These are phyloP conservation scores for Strigamia maritima DNA, from an alignment of 2,888 invertebrate genomes.

Conservation along the genomic window DNA sequence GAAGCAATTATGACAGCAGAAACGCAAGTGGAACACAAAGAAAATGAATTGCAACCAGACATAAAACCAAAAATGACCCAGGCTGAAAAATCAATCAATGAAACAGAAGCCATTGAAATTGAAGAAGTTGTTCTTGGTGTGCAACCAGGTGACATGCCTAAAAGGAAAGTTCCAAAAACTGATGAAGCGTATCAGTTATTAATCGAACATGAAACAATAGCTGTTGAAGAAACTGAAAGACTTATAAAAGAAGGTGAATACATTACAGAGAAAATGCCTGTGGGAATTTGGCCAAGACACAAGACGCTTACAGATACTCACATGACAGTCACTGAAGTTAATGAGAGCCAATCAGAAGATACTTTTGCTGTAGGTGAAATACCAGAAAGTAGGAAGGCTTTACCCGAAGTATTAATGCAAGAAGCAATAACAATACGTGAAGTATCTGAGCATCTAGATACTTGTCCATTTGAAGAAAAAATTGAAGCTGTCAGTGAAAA, in stretches of 20 bases:
- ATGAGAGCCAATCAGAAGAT: conserved; percentile 9
- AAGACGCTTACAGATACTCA: background rate
- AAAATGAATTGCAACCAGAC: conserved; percentile 25
- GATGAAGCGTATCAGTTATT: conserved; percentile 38
- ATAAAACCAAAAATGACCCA: conserved; percentile 34
- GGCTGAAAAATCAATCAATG: conserved; percentile 38
- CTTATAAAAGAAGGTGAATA: conserved; percentile 30
- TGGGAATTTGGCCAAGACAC: background rate
- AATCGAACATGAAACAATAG: conserved; percentile 40
- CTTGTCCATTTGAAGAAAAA: conserved; percentile 38
- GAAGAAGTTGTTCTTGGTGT: conserved; percentile 42
- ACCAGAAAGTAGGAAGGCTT: conserved; percentile 34
- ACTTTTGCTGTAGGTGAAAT: conserved; percentile 1
- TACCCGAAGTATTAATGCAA: conserved; percentile 35
- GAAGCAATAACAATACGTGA: conserved; percentile 37
- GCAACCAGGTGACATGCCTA: conserved; percentile 41
- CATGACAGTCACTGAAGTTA: conserved; percentile 36
- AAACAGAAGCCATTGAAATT: conserved; percentile 42
- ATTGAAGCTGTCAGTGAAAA: conserved; percentile 39
- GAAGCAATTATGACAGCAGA: background rate
- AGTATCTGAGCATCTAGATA: conserved; percentile 28
- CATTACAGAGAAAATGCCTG: conserved; percentile 24
- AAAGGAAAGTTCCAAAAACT: conserved; percentile 37
- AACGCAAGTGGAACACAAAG: conserved; percentile 34
- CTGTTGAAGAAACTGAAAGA: conserved; percentile 37